Evolutionary conservation across 2,888 invertebrate genomes (phyloP).

Genomic region (Catocala fraxini): DNA sequence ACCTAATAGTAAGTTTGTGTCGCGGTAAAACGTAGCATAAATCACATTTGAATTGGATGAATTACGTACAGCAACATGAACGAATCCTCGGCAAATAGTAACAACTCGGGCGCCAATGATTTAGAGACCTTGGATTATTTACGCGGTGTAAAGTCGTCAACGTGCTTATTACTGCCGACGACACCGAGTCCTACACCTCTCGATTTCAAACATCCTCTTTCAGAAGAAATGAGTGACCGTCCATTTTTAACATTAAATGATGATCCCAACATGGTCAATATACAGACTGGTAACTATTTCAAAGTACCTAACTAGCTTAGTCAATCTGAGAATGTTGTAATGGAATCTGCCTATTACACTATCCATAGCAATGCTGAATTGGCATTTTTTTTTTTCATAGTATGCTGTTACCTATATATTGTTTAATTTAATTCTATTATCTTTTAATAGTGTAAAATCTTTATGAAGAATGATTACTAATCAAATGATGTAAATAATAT

Average conservation of each 20-base stretch:
- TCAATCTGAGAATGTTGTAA: too few species aligned
- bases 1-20: constrained; percentile 1
- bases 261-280: constrained; percentile 67
- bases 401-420: too few species aligned
- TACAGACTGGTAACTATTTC: constrained; percentile 68
- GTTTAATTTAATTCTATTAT: too few species aligned
- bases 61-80: constrained; percentile 61
- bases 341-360: background rate
- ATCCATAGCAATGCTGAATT: background rate
- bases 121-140: constrained; percentile 79
- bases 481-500: too few species aligned
- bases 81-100: constrained; percentile 69
- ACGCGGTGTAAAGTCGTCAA: constrained; percentile 89
- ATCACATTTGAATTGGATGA: background rate
- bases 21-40: background rate
- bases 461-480: too few species aligned
- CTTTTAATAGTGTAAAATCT: too few species aligned
- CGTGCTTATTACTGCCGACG: constrained; percentile 88
- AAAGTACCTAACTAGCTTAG: too few species aligned
- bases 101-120: constrained; percentile 62
- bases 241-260: constrained; percentile 76
- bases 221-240: constrained; percentile 83
- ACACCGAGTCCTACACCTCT: constrained; percentile 89
- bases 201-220: constrained; percentile 88
- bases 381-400: too few species aligned